Base-by-base conservation (phyloP, 2,113 vertebrate genomes). In the Saccopteryx leptura region DNA sequence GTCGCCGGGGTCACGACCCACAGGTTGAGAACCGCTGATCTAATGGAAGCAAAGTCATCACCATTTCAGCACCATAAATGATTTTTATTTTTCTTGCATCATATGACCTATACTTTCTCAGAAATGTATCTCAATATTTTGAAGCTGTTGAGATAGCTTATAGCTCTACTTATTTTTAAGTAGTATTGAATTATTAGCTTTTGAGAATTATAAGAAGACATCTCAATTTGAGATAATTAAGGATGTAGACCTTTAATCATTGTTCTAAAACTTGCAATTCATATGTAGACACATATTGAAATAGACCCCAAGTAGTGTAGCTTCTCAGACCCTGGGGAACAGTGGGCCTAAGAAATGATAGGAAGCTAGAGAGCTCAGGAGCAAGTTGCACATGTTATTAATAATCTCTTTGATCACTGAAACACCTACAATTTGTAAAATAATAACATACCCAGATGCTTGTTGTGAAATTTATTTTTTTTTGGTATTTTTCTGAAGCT, bases 401-500 rank as follows among this genome's bases (percentile, higher is more conserved):
- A 72, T 50, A 71, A 31, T 68, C 5, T 66, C 28, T 85, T 8
- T 31, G 48, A 23, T 54, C 46, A 68, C 48, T 50, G 13, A 63
- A 54, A 33, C 23, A 50, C 50, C 81, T 61, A 85, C 96, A 60
- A 71, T 81, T 48, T 65, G 13, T 86, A 46, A 81, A 91, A 80
- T 60, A 66, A 61, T 96, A 69, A 74, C n/a, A 74, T 50, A 89
- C 26, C 72, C 13, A 72, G 54, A 65, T 65, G 9, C 23, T 90
- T 82, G 1, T 78, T 93, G 12, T 80, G 21, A 24, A 91, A 96
- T n/a, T n/a, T n/a, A n/a, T n/a, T n/a, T n/a, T n/a, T n/a, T n/a
- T n/a, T n/a, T n/a, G 14, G 10, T 54, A n/a, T n/a, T n/a, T n/a
- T n/a, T n/a, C n/a, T n/a, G n/a, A n/a, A n/a, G n/a, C n/a, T n/a